A percentile compares a stretch with the other conserved stretches of the same genome.
Conservation (phyloP, 2,888 invertebrate genomes). For the Lacanobia oleracea region DNA sequence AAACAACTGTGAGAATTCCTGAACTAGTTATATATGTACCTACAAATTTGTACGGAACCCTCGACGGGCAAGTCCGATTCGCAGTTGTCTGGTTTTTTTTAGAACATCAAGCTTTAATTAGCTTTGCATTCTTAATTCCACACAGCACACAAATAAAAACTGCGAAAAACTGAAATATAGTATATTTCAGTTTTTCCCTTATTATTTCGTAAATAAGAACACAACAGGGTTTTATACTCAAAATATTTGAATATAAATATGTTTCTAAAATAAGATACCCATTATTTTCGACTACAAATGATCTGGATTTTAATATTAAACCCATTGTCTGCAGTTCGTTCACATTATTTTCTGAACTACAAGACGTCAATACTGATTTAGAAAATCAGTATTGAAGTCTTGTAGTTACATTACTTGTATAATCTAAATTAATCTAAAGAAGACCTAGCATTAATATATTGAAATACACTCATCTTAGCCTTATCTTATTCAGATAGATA, state of each 20-base stretch:
- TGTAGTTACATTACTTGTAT: neutral
- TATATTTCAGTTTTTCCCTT: neutral
- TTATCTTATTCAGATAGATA: slow-evolving; percentile 1
- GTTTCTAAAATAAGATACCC: slow-evolving; percentile 9
- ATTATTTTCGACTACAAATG: slow-evolving; percentile 28
- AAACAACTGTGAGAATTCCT: no score
- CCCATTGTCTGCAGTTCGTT: slow-evolving; percentile 20
- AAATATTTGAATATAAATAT: slow-evolving; percentile 18
- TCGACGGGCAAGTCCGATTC: no score
- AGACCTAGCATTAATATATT: neutral
- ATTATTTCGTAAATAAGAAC: slow-evolving; percentile 7
- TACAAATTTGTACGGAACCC: no score
- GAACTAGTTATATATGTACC: no score
- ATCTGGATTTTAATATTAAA: slow-evolving; percentile 39
- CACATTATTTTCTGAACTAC: neutral
- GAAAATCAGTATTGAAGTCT: no score
- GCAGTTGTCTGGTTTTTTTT: no score
- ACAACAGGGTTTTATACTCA: neutral
- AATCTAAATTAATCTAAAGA: neutral
- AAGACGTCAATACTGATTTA: slow-evolving; percentile 4
- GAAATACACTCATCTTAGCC: neutral
- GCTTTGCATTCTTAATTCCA: neutral
- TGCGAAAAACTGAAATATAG: neutral
- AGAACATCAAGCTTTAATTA: neutral
- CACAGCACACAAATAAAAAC: neutral